Conservation (phyloP, 2,888 invertebrate species). For the Dioctria linearis region DNA sequence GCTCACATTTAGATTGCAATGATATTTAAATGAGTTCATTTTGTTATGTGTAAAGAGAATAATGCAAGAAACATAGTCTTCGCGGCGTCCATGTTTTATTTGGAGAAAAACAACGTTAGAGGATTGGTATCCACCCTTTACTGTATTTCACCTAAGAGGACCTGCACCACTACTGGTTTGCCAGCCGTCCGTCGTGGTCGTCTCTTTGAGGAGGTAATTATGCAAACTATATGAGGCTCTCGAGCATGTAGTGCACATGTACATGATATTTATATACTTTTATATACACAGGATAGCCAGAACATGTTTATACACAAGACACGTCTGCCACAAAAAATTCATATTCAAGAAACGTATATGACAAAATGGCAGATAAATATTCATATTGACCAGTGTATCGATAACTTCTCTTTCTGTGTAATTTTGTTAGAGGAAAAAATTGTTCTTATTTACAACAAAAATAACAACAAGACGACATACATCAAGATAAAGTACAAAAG, state of each 20-base stretch:
- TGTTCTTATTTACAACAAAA: slow-evolving; percentile 24
- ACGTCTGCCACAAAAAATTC: slow-evolving; percentile 44
- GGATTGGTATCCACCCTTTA: neutral
- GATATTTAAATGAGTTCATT: slow-evolving; percentile 53
- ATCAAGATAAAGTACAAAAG: slow-evolving; percentile 52
- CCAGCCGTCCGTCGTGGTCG: neutral
- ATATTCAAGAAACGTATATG: slow-evolving; percentile 58
- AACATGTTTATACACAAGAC: neutral
- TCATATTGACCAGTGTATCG: slow-evolving; percentile 56
- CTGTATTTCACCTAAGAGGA: neutral
- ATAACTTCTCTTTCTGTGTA: slow-evolving; percentile 46
- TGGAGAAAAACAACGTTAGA: slow-evolving; percentile 31
- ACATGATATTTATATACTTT: neutral
- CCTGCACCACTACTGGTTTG: neutral
- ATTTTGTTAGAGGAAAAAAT: slow-evolving; percentile 25
- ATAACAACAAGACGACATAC: neutral
- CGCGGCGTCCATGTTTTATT: slow-evolving; percentile 37
- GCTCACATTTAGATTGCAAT: slow-evolving; percentile 47
- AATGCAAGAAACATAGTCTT: slow-evolving; percentile 30
- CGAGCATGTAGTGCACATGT: slow-evolving; percentile 4
- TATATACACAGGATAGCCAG: neutral
- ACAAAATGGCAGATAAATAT: slow-evolving; percentile 59
- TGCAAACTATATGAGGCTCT: slow-evolving; percentile 18
- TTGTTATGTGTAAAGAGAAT: neutral
- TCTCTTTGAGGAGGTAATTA: slow-evolving; percentile 29